Percentiles rank a stretch among this genome's conserved stretches.
Evolutionary conservation across 1,140 invertebrate genomes (phyloP).

Genomic region (Holcopasites calliopsidis): DNA sequence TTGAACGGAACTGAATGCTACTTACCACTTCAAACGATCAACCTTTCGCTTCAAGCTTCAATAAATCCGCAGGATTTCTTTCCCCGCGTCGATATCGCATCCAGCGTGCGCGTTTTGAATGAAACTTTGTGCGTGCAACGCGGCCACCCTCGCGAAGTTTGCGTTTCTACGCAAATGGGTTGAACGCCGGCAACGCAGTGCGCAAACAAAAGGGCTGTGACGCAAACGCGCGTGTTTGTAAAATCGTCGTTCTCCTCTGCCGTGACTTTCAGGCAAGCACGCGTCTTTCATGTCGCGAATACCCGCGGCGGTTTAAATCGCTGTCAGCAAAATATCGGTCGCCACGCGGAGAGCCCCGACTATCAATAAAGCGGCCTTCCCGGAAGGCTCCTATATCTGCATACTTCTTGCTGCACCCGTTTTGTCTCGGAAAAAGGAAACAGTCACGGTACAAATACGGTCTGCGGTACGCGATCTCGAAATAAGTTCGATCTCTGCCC

Average conservation of each 20-base stretch:
- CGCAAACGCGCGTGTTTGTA: background rate
- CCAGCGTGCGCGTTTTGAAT: background rate
- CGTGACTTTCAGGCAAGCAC: background rate
- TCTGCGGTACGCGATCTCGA: slow-evolving; percentile 19
- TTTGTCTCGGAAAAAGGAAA: slow-evolving; percentile 23
- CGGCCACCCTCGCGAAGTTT: background rate
- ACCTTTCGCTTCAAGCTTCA: too few relatives aligned
- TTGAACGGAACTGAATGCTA: too few relatives aligned
- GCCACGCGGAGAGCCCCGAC: background rate
- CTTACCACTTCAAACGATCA: background rate
- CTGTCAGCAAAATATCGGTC: slow-evolving; percentile 33
- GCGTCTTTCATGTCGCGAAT: slow-evolving; percentile 1
- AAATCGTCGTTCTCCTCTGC: slow-evolving; percentile 16
- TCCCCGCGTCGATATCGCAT: background rate
- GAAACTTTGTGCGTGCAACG: background rate
- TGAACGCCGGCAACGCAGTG: background rate
- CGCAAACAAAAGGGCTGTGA: background rate
- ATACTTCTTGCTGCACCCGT: slow-evolving; percentile 9
- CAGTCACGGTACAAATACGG: background rate
- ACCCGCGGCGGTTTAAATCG: slow-evolving; percentile 27
- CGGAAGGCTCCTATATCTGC: slow-evolving; percentile 27
- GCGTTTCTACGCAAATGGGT: too few relatives aligned
- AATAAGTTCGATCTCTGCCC: slow-evolving; percentile 14
- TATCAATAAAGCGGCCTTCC: slow-evolving; percentile 24
- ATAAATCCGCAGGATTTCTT: background rate